phyloP scores from a whole-genome alignment of 2,888 invertebrate species.

The Adineta ricciae region DNA sequence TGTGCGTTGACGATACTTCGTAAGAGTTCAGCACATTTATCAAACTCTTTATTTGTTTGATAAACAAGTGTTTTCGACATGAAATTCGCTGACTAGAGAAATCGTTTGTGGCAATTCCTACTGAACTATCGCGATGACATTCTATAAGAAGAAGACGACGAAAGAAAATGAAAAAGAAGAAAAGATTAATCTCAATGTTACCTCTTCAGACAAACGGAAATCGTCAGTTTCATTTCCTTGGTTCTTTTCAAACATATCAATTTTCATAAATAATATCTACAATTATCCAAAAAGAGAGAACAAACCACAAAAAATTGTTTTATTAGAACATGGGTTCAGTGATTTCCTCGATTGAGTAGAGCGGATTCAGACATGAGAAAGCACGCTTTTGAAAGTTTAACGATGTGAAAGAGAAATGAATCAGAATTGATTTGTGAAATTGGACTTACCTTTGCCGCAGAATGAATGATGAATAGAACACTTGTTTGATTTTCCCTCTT shows the following conservation, averaged over 20 bases:
- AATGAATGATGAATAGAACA: neutral
- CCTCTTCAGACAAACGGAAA: neutral
- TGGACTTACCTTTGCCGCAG: neutral
- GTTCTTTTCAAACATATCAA: neutral
- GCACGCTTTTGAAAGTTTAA: no score
- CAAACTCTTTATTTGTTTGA: constrained; percentile 16
- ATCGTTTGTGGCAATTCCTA: neutral
- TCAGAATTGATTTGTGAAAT: neutral
- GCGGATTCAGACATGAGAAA: no score
- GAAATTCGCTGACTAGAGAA: neutral
- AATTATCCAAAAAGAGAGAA: neutral
- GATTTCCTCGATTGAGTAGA: no score
- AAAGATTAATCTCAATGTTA: neutral
- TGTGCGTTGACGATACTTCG: neutral
- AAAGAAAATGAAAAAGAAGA: neutral
- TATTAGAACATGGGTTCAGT: neutral
- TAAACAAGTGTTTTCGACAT: neutral
- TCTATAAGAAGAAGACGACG: neutral
- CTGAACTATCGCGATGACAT: neutral
- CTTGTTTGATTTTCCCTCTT: neutral
- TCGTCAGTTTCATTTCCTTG: neutral
- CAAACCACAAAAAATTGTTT: neutral
- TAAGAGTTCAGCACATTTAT: neutral
- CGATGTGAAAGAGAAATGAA: no score
- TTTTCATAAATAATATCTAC: neutral